A percentile compares a stretch with the other conserved stretches of the same genome.
Conservation (phyloP, 2,113 vertebrate species). For the Forbesichthys agassizii region DNA sequence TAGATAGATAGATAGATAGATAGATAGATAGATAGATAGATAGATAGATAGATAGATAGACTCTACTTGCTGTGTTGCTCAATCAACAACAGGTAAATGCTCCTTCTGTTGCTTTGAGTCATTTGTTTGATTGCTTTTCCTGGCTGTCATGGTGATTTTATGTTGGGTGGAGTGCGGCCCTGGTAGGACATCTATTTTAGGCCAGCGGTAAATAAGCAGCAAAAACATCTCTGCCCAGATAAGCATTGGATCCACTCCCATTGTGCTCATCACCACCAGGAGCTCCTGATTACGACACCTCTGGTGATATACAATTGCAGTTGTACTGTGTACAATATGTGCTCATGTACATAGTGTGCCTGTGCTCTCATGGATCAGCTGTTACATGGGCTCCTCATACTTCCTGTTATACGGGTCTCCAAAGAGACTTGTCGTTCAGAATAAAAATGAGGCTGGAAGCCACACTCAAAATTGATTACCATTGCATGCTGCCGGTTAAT, state of each 20-base stretch:
- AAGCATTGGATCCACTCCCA: slow-evolving; percentile 24
- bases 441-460: too few species aligned
- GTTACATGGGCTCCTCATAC: too few species aligned
- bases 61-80: slow-evolving; percentile 7
- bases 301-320: too few species aligned
- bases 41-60: slow-evolving; percentile 1
- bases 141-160: slow-evolving; percentile 8
- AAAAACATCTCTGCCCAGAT: slow-evolving; percentile 17
- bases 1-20: slow-evolving; percentile 2
- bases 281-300: slow-evolving; percentile 3
- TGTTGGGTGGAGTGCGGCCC: slow-evolving; percentile 4
- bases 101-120: neutral
- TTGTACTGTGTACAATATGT: too few species aligned
- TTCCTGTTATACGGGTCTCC: too few species aligned
- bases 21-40: neutral
- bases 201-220: slow-evolving; percentile 17
- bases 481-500: too few species aligned
- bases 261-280: slow-evolving; percentile 8
- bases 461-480: too few species aligned
- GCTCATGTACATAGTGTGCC: too few species aligned
- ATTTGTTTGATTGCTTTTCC: neutral
- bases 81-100: slow-evolving; percentile 4
- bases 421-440: too few species aligned
- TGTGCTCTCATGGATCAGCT: too few species aligned
- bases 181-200: slow-evolving; percentile 17